These are phyloP conservation scores for Callyntrura guangdongensis DNA, from an alignment of 2,888 invertebrate species.

Conservation along the genomic window DNA sequence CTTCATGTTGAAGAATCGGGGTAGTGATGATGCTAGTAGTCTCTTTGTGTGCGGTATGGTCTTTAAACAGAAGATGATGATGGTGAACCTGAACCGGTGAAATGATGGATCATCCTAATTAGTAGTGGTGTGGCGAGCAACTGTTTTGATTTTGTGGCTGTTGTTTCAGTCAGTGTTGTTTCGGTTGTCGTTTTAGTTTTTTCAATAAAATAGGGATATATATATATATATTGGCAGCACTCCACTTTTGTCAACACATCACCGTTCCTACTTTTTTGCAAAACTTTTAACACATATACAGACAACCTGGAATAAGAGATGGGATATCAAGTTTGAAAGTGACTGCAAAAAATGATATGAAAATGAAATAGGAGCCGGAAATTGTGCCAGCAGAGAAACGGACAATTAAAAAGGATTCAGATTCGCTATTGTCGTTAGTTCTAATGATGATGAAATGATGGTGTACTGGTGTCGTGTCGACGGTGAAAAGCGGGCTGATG, in stretches of 20 bases:
- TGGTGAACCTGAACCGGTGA: constrained; percentile 18
- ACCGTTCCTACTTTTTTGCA: constrained; percentile 58
- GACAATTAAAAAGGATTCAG: too few species aligned
- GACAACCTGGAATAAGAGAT: too few species aligned
- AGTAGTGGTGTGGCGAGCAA: constrained; percentile 25
- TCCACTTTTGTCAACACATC: constrained; percentile 64
- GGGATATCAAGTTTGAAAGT: background rate
- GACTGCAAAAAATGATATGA: constrained; percentile 32
- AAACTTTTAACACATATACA: background rate
- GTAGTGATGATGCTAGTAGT: background rate
- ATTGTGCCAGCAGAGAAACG: background rate
- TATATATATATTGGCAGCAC: constrained; percentile 51
- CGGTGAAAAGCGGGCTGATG: background rate
- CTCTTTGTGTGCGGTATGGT: background rate
- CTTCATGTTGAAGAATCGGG: background rate
- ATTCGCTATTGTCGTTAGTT: background rate
- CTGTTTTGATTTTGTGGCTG: constrained; percentile 19
- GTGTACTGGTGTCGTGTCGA: background rate
- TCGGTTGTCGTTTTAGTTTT: constrained; percentile 35
- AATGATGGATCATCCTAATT: constrained; percentile 14
- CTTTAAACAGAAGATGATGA: background rate
- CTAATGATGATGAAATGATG: background rate
- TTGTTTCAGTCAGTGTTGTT: constrained; percentile 42
- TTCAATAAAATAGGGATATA: constrained; percentile 49
- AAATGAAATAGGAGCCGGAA: background rate